Percentiles rank a stretch among this genome's conserved stretches.
Conservation (phyloP, 2,113 vertebrate genomes). For the Calypte anna region DNA sequence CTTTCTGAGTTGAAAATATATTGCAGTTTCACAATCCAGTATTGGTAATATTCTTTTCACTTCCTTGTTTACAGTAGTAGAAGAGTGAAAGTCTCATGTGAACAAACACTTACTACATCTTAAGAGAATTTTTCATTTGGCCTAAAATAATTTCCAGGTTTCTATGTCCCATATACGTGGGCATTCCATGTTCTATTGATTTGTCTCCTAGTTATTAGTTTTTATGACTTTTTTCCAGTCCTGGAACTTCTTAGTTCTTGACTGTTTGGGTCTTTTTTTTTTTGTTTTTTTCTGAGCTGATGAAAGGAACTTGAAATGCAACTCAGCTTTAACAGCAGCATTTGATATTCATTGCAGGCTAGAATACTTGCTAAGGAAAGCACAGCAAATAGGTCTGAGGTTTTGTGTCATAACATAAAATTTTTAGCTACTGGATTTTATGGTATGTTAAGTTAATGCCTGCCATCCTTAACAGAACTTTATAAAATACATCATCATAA, state of each 20-base stretch:
- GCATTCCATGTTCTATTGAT: not conserved
- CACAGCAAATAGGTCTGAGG: not conserved
- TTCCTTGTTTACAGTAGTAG: not conserved
- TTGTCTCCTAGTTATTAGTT: not conserved
- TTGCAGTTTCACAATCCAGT: not conserved
- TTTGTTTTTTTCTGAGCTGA: not conserved
- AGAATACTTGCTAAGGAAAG: not conserved
- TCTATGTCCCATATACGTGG: not conserved
- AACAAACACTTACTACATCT: not conserved
- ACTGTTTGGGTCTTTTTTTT: not conserved
- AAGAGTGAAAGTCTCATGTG: not conserved
- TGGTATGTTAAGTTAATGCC: not conserved
- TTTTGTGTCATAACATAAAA: slow-evolving; percentile 9
- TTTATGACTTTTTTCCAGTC: not conserved
- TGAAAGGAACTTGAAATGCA: not conserved
- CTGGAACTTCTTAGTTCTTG: not conserved
- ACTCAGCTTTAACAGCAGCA: not conserved
- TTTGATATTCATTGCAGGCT: not conserved
- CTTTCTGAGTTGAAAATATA: not conserved
- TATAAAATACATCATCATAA: not conserved
- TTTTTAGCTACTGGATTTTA: slow-evolving; percentile 1
- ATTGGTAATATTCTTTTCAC: not conserved
- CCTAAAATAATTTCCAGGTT: not conserved
- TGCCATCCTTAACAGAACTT: slow-evolving; percentile 18
- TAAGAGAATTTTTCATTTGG: not conserved